Evolutionary conservation across 2,888 invertebrate species (phyloP).

Genomic region (Chymomyza fuscimana): DNA sequence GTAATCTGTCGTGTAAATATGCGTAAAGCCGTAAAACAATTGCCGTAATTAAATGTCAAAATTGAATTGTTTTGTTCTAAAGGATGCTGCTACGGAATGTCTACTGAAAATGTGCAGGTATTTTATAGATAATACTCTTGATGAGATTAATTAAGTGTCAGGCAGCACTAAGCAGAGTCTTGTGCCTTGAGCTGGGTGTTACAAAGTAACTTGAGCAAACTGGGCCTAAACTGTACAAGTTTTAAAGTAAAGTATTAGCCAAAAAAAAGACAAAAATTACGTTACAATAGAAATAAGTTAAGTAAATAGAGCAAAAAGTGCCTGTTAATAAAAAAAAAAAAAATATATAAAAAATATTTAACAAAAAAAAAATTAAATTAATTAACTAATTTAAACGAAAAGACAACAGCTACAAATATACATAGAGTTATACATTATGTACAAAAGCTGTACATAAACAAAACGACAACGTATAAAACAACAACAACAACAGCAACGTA

Average conservation of each 20-base stretch:
- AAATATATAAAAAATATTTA: neutral
- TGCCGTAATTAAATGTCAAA: neutral
- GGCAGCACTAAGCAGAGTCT: no score
- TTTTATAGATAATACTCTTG: neutral
- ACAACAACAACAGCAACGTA: constrained; percentile 22
- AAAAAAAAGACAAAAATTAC: no score
- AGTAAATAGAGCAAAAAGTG: neutral
- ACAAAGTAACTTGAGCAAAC: no score
- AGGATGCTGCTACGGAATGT: neutral
- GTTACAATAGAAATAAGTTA: no score
- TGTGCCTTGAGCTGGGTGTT: no score
- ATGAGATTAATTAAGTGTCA: neutral
- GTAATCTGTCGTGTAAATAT: neutral
- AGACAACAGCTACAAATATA: constrained; percentile 20
- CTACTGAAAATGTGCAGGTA: neutral
- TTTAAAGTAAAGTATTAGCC: no score
- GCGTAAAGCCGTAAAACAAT: neutral
- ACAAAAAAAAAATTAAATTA: neutral
- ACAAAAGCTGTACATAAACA: constrained; percentile 36
- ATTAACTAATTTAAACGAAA: constrained; percentile 7
- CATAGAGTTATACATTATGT: constrained; percentile 17
- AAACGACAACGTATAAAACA: constrained; percentile 29
- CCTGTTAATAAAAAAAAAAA: no score
- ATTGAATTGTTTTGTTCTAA: neutral
- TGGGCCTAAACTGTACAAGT: no score